Evolutionary conservation across 2,888 invertebrate genomes (phyloP), one percentile per base, ranked within the genome.

Genomic region (Eupeodes latifasciatus): DNA sequence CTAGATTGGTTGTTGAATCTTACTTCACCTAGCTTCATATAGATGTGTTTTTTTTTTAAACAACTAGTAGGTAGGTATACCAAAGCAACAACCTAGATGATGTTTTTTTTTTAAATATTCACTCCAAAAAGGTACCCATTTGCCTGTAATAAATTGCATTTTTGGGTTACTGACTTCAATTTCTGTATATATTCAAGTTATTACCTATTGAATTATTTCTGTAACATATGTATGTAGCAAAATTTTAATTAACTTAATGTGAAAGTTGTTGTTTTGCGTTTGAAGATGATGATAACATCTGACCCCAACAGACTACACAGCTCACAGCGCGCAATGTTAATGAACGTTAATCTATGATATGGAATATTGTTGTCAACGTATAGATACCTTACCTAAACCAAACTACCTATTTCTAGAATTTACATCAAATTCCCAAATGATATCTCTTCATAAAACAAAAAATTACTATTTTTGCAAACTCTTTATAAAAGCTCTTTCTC

Each of bases 171-270:
- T 36, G n/a, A 61, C n/a, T 11, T 9, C 6, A 40, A 5, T 40
- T 40, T 5, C 0, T 40, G 40, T 40, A 14, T 14, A 4, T 40
- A 14, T 14, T 14, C 14, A 1, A 61, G 9, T 36, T 7, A n/a
- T 4, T 9, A 9, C 27, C 1, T 40, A 40, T 61, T n/a, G 5
- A 61, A 61, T 61, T 5, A n/a, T 47, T 47, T 19, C 10, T 47
- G 4, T 11, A 11, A 47, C 47, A 27, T 40, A 40, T 36, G 47
- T n/a, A 40, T 40, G 47, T 14, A 66, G n/a, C 16, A 40, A 4
- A 61, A 36, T 61, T 27, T 61, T 40, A 66, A 66, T 66, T 44
- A 66, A 66, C 14, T 47, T 47, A 66, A 10, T 36, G 61, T 47
- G 62, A 27, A 27, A 27, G 27, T 27, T 40, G 51, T 51, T 66